Base-by-base conservation (phyloP, 2,888 invertebrate species). In the Cheilosia soror region DNA sequence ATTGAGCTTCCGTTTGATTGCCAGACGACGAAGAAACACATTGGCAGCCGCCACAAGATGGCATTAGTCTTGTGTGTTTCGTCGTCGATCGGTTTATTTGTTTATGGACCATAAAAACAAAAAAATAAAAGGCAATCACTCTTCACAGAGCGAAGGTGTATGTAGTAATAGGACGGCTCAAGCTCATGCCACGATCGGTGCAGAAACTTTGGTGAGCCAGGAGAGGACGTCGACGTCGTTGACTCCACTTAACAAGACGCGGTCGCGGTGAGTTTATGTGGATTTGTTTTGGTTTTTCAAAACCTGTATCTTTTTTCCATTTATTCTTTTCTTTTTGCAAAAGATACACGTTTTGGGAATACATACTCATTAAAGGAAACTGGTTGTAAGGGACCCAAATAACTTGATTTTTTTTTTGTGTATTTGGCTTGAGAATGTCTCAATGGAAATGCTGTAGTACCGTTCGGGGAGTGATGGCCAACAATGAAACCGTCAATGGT, bases 1-100 rank as follows among this genome's bases (percentile, higher is more conserved):
- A 83, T 79, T 83, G 79, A 83, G 83, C 79, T 83, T 79, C 83
- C 79, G 83, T 83, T 79, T 83, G 79, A 73, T 57, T 73, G 79
- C 83, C 79, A 68, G 79, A 63, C 83, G 51, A 73, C 7, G 20
- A 15, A 6, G 9, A 40, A 40, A 40, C 11, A 5, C 44, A 7
- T 20, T 13, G 20, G 13, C 42, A 15, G 40, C 13, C 9, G 25
- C 53, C 27, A 33, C 20, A 33, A 57, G 29, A 65, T 66, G 66
- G 31, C 51, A 60, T 42, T 44, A 31, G 20, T 51, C 42, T 40
- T 53, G 13, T 60, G 15, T 53, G n/a, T 27, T 37, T 47, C 20
- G 15, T 9, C 31, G 11, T 44, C 44, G 9, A 6, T 27, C 13
- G 31, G 31, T 69, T 71, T 78, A 78, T 78, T 78, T 78, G 78